Evolutionary conservation across 2,797 vertebrate species (phyloP).

Genomic region (Scomberomorus guttatus): DNA sequence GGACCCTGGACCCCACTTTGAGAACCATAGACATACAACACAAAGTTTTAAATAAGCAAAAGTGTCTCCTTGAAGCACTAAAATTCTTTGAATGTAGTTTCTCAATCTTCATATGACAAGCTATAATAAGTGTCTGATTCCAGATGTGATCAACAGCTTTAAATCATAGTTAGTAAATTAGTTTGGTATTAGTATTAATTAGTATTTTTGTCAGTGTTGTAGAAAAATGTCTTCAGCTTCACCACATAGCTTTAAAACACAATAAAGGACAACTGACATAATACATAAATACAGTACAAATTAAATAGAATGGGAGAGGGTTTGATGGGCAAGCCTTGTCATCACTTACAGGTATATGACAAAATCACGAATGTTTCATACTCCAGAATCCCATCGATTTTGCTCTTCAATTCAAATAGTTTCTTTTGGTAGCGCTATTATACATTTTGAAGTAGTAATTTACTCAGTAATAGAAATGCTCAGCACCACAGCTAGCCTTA

Average conservation of each 20-base stretch:
- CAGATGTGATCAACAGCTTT: slow-evolving; percentile 2
- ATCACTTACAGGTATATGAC: neutral
- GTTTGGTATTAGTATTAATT: too few relatives aligned
- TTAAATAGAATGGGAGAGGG: too few relatives aligned
- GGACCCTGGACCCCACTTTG: too few relatives aligned
- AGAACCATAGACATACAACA: too few relatives aligned
- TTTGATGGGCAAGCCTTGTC: neutral
- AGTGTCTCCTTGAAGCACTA: neutral
- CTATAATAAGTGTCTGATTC: neutral
- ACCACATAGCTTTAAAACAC: too few relatives aligned
- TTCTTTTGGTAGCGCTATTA: too few relatives aligned
- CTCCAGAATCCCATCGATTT: neutral
- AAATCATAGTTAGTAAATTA: too few relatives aligned
- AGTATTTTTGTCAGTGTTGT: too few relatives aligned
- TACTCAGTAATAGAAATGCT: neutral
- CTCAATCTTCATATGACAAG: neutral
- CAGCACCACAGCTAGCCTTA: neutral
- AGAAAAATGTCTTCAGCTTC: too few relatives aligned
- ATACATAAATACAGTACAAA: too few relatives aligned
- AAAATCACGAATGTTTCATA: neutral
- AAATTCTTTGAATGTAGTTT: neutral
- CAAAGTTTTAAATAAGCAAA: neutral
- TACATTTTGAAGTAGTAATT: neutral
- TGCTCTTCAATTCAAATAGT: neutral
- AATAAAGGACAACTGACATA: too few relatives aligned